phyloP scores from a whole-genome alignment of 1,140 invertebrate genomes.

The Asobara japonica region DNA sequence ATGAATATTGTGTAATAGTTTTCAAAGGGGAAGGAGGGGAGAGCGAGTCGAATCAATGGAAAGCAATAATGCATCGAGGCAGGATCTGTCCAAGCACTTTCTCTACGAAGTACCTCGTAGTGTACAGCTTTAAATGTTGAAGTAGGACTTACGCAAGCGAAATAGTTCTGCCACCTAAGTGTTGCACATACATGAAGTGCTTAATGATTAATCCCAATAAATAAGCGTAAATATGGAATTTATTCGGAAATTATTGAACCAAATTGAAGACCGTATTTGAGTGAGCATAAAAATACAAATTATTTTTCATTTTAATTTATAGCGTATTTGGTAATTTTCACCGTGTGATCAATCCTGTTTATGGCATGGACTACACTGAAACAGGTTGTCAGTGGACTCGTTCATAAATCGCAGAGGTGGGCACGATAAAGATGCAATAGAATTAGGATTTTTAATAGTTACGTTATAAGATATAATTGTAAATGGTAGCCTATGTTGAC shows the following conservation, averaged over 20 bases:
- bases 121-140: neutral
- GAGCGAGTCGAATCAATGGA: constrained; percentile 54
- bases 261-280: too few species aligned
- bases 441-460: too few species aligned
- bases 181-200: neutral
- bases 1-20: constrained; percentile 43
- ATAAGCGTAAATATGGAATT: neutral
- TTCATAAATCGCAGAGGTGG: too few species aligned
- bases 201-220: neutral
- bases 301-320: too few species aligned
- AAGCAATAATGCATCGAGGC: constrained; percentile 60
- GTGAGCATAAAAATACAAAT: too few species aligned
- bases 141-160: constrained; percentile 34
- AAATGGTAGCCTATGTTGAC: too few species aligned
- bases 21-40: neutral
- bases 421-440: too few species aligned
- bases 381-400: too few species aligned
- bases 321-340: too few species aligned
- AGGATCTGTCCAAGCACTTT: constrained; percentile 49
- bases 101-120: constrained; percentile 64
- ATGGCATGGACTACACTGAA: too few species aligned
- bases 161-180: constrained; percentile 17
- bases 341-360: too few species aligned
- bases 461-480: too few species aligned
- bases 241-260: neutral